Evolutionary conservation across 1,140 invertebrate species (phyloP), one percentile per base, ranked within the genome.

Genomic region (Prorops nasuta): DNA sequence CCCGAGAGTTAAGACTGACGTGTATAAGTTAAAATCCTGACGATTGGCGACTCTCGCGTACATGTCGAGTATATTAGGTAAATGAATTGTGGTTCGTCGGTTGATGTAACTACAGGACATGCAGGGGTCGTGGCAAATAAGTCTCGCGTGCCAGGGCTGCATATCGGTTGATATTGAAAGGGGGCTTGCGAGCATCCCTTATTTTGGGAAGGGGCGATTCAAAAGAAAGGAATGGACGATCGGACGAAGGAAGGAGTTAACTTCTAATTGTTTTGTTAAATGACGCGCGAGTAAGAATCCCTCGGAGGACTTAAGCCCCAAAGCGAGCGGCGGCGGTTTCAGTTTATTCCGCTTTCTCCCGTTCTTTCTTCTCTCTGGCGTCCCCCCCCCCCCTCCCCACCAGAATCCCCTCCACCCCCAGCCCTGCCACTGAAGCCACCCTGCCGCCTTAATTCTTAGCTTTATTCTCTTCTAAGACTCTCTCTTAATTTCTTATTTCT

Each of bases 211-310:
- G 49, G n/a, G 54, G 50, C 51, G 63, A 74, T 60, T 63, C 57
- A 44, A 64, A 71, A 66, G 65, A 69, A 77, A 60, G 71, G 63
- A 68, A 69, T 28, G 48, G 52, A 51, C 38, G 39, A 51, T 15
- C 9, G 34, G 15, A 4, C 9, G 34, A 49, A 61, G 59, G 66
- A 77, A 74, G 74, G 75, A 69, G 75, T 77, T 77, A 78, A 76
- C 73, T 75, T 75, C 72, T 77, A 78, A 78, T 78, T 78, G 76
- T 78, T 78, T 78, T 78, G 76, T 78, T 78, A 77, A 78, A 78
- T 78, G 76, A 78, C 72, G 72, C 74, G 74, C 71, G 67, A 78
- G 74, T 78, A 78, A 78, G 73, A 77, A 77, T 77, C 70, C 70
- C 62, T 58, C 58, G 61, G 55, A 72, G 67, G 70, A 71, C 71